A percentile compares a stretch with the other conserved stretches of the same genome.
Evolutionary conservation across 1,140 invertebrate species (phyloP).

Genomic region (Hesperophylax magnus): DNA sequence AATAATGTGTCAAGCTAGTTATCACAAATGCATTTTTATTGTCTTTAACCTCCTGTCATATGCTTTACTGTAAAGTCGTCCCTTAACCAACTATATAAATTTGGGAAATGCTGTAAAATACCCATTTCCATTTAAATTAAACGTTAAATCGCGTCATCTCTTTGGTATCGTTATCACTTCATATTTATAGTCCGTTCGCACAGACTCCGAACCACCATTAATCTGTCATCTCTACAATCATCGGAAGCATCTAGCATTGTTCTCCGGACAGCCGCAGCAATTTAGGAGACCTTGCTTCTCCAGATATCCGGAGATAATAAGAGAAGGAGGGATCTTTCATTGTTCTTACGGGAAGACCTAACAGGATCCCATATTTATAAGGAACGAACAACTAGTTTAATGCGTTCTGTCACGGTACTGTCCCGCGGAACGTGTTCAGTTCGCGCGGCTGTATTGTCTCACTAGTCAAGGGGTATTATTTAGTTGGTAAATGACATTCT

Average conservation of each 20-base stretch:
- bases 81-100: no score
- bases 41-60: no score
- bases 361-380: slow-evolving; percentile 27
- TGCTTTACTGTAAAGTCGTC: no score
- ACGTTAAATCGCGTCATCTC: not conserved
- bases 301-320: slow-evolving; percentile 35
- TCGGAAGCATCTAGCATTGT: slow-evolving; percentile 37
- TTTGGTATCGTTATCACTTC: slow-evolving; percentile 2
- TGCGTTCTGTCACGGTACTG: slow-evolving; percentile 21
- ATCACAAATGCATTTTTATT: no score
- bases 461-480: slow-evolving; percentile 1
- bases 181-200: slow-evolving; percentile 28
- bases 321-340: slow-evolving; percentile 19
- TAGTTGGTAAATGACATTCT: not conserved
- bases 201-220: slow-evolving; percentile 21
- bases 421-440: not conserved
- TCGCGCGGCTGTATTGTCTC: slow-evolving; percentile 24
- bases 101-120: no score
- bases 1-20: no score
- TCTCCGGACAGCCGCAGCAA: slow-evolving; percentile 17
- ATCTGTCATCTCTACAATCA: slow-evolving; percentile 39
- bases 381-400: slow-evolving; percentile 19
- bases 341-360: slow-evolving; percentile 13
- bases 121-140: no score
- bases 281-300: slow-evolving; percentile 25